Conservation (phyloP, 2,113 vertebrate species). For the Sinosuthora webbiana region DNA sequence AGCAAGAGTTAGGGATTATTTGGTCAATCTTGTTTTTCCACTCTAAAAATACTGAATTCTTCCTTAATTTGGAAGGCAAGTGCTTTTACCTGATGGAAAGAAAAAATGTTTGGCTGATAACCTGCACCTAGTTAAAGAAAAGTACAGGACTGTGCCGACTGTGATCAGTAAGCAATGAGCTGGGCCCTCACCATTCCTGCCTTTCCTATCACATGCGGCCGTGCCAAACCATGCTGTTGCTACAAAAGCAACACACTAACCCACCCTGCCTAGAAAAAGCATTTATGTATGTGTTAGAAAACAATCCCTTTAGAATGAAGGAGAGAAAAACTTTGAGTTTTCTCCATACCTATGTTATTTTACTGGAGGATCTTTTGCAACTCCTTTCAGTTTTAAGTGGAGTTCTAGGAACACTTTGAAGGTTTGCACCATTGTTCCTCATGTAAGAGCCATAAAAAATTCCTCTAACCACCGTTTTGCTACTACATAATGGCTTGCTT, state of each 20-base stretch:
- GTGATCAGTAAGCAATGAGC: not conserved
- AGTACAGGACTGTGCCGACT: not conserved
- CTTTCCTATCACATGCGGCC: not conserved
- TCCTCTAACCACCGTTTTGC: not conserved
- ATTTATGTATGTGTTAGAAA: not conserved
- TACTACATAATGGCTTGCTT: not conserved
- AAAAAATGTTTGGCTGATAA: not conserved
- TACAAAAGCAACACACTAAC: not conserved
- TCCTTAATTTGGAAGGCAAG: not conserved
- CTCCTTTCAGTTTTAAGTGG: not conserved
- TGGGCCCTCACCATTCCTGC: not conserved
- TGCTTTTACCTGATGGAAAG: not conserved
- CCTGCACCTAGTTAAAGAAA: not conserved
- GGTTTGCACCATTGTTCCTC: not conserved
- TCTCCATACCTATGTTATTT: not conserved
- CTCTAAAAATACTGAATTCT: not conserved
- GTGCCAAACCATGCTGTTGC: not conserved
- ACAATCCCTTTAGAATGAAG: not conserved
- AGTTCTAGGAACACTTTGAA: not conserved
- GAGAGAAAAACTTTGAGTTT: not conserved
- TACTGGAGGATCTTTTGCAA: not conserved
- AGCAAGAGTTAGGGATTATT: not conserved
- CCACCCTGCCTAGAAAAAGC: not conserved
- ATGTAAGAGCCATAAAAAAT: not conserved
- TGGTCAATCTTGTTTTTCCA: not conserved